A percentile compares a stretch with the other conserved stretches of the same genome.
These are phyloP conservation scores for Agonopterix subpropinquella DNA, from an alignment of 2,888 invertebrate genomes.

Conservation along the genomic window DNA sequence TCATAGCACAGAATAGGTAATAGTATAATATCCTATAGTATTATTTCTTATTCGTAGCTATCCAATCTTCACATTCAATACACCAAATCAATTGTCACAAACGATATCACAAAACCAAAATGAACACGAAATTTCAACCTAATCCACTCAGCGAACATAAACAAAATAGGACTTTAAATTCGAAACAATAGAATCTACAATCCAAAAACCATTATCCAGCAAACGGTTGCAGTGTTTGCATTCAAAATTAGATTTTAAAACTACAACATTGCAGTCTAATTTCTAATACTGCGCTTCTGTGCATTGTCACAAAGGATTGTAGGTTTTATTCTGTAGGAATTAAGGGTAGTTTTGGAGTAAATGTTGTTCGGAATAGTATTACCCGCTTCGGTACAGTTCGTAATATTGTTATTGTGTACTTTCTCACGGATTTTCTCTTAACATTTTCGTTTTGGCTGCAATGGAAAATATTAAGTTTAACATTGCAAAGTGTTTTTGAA, in stretches of 20 bases:
- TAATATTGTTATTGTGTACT: conserved; percentile 45
- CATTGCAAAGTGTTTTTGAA: no score
- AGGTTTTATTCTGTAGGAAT: background rate
- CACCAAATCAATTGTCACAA: background rate
- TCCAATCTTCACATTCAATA: no score
- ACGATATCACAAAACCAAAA: conserved; percentile 1
- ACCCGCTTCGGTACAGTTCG: conserved; percentile 30
- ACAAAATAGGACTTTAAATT: conserved; percentile 16
- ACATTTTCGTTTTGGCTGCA: no score
- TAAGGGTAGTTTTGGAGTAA: conserved; percentile 5
- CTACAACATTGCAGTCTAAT: conserved; percentile 15
- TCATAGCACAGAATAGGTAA: no score
- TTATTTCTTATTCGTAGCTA: no score
- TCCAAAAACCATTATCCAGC: conserved; percentile 19
- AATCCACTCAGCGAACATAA: background rate
- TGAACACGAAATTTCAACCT: background rate
- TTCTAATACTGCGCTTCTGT: conserved; percentile 5
- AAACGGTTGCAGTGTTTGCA: conserved; percentile 17
- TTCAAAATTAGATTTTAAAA: conserved; percentile 27
- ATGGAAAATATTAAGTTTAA: no score
- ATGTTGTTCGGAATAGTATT: conserved; percentile 19
- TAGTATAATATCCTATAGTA: no score
- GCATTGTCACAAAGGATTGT: conserved; percentile 3
- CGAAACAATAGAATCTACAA: conserved; percentile 16
- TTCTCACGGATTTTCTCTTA: conserved; percentile 34